Base-by-base conservation (phyloP, 1,140 invertebrate genomes). In the Bombyx mandarina region DNA sequence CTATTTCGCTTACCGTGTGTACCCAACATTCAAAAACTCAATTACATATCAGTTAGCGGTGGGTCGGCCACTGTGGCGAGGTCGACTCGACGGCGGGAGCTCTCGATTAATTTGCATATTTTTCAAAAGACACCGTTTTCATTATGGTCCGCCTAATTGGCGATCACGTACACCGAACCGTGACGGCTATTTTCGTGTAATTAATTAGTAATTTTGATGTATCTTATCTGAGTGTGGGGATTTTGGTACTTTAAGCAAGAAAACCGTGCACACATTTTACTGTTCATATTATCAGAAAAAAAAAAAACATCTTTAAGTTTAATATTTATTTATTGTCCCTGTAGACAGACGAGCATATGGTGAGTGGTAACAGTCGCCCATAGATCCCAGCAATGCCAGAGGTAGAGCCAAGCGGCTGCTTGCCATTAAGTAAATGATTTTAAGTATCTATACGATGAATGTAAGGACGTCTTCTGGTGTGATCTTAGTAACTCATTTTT, bases 41-140 rank as follows among this genome's bases (percentile, higher is more conserved):
- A 51, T 51, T 35, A 35, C 42, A 51, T 26, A 51, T 51, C 50
- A 35, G 50, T 8, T 51, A 51, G 26, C 22, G 50, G 26, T 35
- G 50, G 50, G 26, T 35, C 8, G 10, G 42, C 42, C 42, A 10
- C 18, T 6, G 50, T 22, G 18, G 50, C 42, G 7, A 51, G 50
- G 50, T 35, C 5, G 50, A 26, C 22, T 35, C 50, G 26, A 18
- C 12, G 12, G 12, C 12, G 12, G 12, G 12, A 10, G 8, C 50
- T 3, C 22, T 10, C 50, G 50, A 42, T 51, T 51, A 51, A 51
- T 51, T 51, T 51, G 50, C 50, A 51, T 51, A 51, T 51, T 51
- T 51, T 51, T 51, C 22, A 35, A 51, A 51, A 22, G 50, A 35
- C 50, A 35, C 50, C 26, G 42, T 51, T 51, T 22, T 51, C 26